Base-by-base conservation (phyloP, 2,888 invertebrate genomes). In the Merodon equestris region DNA sequence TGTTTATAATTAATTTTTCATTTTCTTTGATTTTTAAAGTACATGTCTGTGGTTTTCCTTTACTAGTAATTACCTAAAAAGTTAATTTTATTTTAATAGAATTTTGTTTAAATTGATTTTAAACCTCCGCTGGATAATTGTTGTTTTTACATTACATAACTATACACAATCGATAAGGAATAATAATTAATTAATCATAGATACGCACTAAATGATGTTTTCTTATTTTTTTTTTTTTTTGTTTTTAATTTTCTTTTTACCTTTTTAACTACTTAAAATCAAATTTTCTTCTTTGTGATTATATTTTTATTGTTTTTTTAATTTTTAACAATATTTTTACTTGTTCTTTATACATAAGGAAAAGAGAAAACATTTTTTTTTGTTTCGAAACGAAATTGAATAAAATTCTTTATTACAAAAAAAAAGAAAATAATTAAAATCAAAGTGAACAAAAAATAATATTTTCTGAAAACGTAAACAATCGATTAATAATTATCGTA, bases 161-260 rank as follows among this genome's bases (percentile, higher is more conserved):
- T 77, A 51, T 77, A 73, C 77, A 68, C 77, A 73, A 73, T 63
- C 51, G 45, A 51, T 72, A 51, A 72, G 44, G 56, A 73, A 71
- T 53, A 38, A 64, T 71, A 71, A 76, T 64, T 64, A 64, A 71
- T 58, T 64, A 68, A 73, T 73, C 66, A 77, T 77, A 47, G 38
- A 67, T 77, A 77, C 57, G 48, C 77, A 73, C 73, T 77, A 73
- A 77, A 77, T 76, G 48, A 56, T 76, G 71, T 70, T 44, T 40
- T 47, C 61, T 67, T 17, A 19, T 44, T 38, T 60, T 50, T 58
- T 66, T 61, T 68, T 71, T 64, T 57, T 38, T 64, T 58, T 64
- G 48, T 53, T 12, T 61, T 48, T 36, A n/a, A 7, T 40, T 56
- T 13, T 40, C 34, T 14, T 67, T 58, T 53, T 48, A 19, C 61